Base-by-base conservation (phyloP, 2,888 invertebrate genomes). In the Clusia tigrina region DNA sequence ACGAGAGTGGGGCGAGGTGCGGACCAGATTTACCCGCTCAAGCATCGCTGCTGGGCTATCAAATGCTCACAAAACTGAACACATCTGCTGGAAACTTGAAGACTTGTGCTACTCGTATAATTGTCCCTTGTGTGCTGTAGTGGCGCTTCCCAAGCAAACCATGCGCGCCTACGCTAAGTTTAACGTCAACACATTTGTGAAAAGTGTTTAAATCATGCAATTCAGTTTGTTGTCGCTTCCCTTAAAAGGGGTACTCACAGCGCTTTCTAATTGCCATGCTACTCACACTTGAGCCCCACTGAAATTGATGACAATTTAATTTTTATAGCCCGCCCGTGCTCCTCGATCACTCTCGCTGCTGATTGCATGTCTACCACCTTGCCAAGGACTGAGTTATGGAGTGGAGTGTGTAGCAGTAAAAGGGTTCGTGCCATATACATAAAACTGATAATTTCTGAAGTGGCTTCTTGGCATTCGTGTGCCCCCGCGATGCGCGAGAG, bases 181-280 rank as follows among this genome's bases (percentile, higher is more conserved):
- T 69, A 73, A 77, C 78, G 78, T 79, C 78, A 78, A 77, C 78
- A 78, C 75, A 66, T 66, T 62, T 42, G n/a, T n/a, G 57, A 61
- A 64, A 60, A 66, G 63, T 69, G 69, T 71, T 62, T 69, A 66
- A 68, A 71, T 71, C 68, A 69, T 67, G 58, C 64, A 67, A 66
- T 71, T 66, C 53, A 67, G 64, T 56, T 24, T 60, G 54, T 62
- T 64, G 10, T 18, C 52, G 37, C 18, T 5, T n/a, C 53, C 37
- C 23, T 10, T 1, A 20, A 9, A 54, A 22, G 32, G 54, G 26
- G 20, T 20, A 24, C 42, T 54, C n/a, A n/a, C 46, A 48, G 58
- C 42, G 46, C 58, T 22, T 18, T 54, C 54, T 55, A 59, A 58
- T 60, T 56, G 53, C 51, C 62, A 60, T 66, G 32, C 32, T n/a